phyloP scores from a whole-genome alignment of 2,797 vertebrate genomes.

The Gila robusta region DNA sequence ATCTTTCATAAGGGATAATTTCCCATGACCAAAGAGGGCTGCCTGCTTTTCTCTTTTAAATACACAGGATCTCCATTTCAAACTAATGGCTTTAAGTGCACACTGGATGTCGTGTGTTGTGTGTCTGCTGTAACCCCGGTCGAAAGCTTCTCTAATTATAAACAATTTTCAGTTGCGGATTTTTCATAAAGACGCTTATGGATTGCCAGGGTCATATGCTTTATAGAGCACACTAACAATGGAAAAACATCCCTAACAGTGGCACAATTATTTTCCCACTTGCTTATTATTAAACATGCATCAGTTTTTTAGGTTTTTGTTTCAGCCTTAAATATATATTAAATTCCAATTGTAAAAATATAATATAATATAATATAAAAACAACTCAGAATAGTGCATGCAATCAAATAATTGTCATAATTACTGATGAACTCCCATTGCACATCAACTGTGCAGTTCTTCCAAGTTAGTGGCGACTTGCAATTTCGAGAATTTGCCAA shows the following conservation, averaged over 20 bases:
- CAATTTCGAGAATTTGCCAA: constrained; percentile 48
- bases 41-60: constrained; percentile 56
- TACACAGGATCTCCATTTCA: constrained; percentile 71
- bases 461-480: constrained; percentile 42
- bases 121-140: constrained; percentile 31
- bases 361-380: background rate
- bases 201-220: constrained; percentile 14
- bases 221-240: background rate
- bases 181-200: constrained; percentile 26
- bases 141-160: constrained; percentile 55
- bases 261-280: background rate
- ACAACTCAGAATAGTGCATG: background rate
- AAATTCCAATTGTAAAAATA: background rate
- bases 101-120: constrained; percentile 16
- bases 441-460: constrained; percentile 22
- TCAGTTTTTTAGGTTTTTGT: background rate
- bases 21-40: constrained; percentile 76
- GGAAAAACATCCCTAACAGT: background rate
- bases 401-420: background rate
- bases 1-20: constrained; percentile 81
- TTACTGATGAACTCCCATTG: background rate
- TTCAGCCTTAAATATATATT: background rate
- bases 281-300: background rate
- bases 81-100: constrained; percentile 67
- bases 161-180: constrained; percentile 43